Evolutionary conservation across 2,888 invertebrate genomes (phyloP), one percentile per base, ranked within the genome.

Genomic region (Drepana falcataria): DNA sequence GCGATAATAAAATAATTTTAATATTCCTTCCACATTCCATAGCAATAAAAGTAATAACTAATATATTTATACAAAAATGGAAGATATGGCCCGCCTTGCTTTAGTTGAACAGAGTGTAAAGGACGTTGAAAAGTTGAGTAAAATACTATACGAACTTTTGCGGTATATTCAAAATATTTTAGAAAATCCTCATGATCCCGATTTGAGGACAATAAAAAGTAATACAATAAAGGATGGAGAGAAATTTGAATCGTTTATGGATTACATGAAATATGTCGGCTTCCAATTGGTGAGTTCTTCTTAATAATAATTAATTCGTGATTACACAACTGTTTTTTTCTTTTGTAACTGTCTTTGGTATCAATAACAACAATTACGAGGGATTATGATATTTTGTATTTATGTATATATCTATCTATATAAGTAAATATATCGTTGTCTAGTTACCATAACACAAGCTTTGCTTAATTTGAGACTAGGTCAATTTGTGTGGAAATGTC

Each of bases 71-170:
- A 33, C 48, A 40, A 81, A 65, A 75, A 91, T 91, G 91, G 90
- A 91, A 62, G 86, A 87, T 60, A 85, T 83, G 79, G 90, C 91
- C 48, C 83, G 90, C 53, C 75, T 91, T 52, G 91, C 90, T 59
- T 65, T 87, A 47, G 75, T 91, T n/a, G 91, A 91, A 69, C 83
- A 85, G 67, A 75, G 73, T 59, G 63, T 88, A 35, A 66, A 75
- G 54, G 78, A 85, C 57, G 55, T 60, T 33, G 74, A 82, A 56
- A 77, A 74, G 58, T 91, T 81, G 59, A 74, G 69, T 63, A 79
- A 77, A 74, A 65, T 88, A 59, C 66, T 91, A 5, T 68, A 75
- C 49, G 81, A 85, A 77, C 76, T 91, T 59, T 67, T 85, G 59
- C 68, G 71, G 51, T 67, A 72, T 35, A 81, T 89, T 51, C 74